phyloP scores from a whole-genome alignment of 2,888 invertebrate genomes.

The Cybosia mesomella region DNA sequence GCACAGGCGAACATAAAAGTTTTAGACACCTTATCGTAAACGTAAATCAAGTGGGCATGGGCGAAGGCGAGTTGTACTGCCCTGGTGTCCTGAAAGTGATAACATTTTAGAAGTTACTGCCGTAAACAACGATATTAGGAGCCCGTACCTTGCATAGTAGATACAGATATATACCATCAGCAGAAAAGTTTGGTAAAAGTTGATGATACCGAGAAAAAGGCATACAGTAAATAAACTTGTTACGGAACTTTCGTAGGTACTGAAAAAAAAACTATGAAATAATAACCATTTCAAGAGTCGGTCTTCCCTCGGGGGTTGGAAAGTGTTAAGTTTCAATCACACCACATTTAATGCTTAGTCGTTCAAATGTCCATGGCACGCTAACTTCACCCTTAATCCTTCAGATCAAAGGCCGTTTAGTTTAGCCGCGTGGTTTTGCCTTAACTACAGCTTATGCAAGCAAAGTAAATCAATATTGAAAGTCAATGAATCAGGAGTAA shows the following conservation, averaged over 20 bases:
- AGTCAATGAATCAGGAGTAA: conserved; percentile 88
- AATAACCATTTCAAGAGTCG: conserved; percentile 30
- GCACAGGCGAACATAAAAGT: conserved; percentile 67
- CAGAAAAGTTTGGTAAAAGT: conserved; percentile 43
- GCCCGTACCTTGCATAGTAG: conserved; percentile 38
- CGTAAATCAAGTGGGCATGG: conserved; percentile 82
- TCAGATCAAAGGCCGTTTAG: conserved; percentile 69
- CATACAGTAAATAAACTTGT: conserved; percentile 36
- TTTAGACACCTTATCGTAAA: conserved; percentile 80
- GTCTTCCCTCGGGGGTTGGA: conserved; percentile 33
- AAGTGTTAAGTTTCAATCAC: conserved; percentile 51
- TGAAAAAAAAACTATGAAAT: conserved; percentile 26
- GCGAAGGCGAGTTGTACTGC: conserved; percentile 69
- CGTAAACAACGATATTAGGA: conserved; percentile 74
- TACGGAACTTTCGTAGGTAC: conserved; percentile 33
- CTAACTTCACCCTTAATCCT: conserved; percentile 69
- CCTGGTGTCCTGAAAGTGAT: conserved; percentile 73
- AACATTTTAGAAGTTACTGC: conserved; percentile 72
- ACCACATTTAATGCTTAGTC: conserved; percentile 39
- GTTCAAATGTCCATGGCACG: conserved; percentile 53
- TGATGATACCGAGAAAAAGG: conserved; percentile 37
- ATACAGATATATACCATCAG: conserved; percentile 41
- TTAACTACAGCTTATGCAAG: conserved; percentile 84
- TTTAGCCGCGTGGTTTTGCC: conserved; percentile 63
- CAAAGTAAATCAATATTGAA: conserved; percentile 87